These are phyloP conservation scores for Ichneumoninae sp. DNA, from an alignment of 2,888 invertebrate genomes.

Conservation along the genomic window DNA sequence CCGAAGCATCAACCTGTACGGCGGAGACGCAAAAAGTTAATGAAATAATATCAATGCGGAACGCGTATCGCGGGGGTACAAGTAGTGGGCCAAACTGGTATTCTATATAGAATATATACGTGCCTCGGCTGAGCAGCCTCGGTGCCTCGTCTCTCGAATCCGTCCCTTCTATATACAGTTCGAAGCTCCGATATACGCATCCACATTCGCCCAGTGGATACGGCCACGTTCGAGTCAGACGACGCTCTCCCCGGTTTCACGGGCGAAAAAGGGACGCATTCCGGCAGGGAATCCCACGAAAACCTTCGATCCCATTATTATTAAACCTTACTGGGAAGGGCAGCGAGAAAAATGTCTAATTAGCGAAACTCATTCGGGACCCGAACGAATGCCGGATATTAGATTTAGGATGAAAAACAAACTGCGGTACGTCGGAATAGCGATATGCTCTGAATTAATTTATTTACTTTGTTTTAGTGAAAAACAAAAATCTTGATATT, in stretches of 20 bases:
- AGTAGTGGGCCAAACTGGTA: conserved; percentile 78
- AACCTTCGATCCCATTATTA: conserved; percentile 52
- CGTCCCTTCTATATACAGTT: conserved; percentile 24
- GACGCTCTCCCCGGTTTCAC: conserved; percentile 8
- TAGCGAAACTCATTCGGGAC: conserved; percentile 47
- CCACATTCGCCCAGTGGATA: conserved; percentile 4
- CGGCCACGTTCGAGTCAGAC: conserved; percentile 21
- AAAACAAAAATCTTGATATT: no score
- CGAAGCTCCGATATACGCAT: conserved; percentile 30
- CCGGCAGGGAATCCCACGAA: conserved; percentile 63
- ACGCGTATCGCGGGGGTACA: conserved; percentile 82
- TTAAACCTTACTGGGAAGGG: conserved; percentile 52
- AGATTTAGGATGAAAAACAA: conserved; percentile 42
- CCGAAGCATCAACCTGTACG: conserved; percentile 44
- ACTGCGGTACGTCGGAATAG: neutral
- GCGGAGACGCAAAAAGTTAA: conserved; percentile 80
- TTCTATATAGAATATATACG: conserved; percentile 67
- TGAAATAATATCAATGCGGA: conserved; percentile 84
- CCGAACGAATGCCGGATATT: conserved; percentile 36
- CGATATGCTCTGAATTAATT: neutral
- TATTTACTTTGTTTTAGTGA: neutral
- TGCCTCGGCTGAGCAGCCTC: conserved; percentile 58
- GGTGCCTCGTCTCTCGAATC: conserved; percentile 64
- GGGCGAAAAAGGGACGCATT: conserved; percentile 59
- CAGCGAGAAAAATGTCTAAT: conserved; percentile 56